phyloP scores from a whole-genome alignment of 2,113 vertebrate species.

The Alexandromys fortis region DNA sequence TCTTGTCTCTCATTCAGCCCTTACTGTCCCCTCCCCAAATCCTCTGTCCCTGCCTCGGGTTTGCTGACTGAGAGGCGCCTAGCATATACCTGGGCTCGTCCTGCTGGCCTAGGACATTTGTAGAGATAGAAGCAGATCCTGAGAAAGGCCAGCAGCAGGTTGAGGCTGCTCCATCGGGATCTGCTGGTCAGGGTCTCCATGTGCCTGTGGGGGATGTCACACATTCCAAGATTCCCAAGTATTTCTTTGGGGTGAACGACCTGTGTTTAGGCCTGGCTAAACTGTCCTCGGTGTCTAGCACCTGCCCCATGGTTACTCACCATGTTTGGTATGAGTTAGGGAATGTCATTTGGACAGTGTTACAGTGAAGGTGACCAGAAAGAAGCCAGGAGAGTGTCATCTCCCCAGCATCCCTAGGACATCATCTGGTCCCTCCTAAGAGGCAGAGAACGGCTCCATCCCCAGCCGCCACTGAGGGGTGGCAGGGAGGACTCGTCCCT shows the following conservation, averaged over 20 bases:
- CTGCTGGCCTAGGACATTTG: not conserved
- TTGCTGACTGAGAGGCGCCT: not conserved
- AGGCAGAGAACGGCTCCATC: not conserved
- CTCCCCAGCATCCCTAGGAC: not conserved
- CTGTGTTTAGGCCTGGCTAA: not conserved
- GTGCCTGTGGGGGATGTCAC: not conserved
- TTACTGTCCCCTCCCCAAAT: not conserved
- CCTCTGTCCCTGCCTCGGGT: not conserved
- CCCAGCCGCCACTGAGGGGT: not conserved
- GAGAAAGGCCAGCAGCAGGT: not conserved
- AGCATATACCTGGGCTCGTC: not conserved
- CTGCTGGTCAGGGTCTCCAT: not conserved
- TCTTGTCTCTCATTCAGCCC: not conserved
- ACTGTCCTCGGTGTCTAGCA: not conserved
- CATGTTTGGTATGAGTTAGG: not conserved
- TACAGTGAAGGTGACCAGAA: too few relatives aligned
- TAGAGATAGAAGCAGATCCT: not conserved
- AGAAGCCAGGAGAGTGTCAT: not conserved
- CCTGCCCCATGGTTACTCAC: not conserved
- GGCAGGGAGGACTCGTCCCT: not conserved
- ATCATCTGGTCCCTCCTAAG: not conserved
- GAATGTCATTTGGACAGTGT: not conserved
- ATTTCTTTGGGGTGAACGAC: not conserved
- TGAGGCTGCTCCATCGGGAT: not conserved
- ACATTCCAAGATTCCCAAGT: not conserved